A percentile compares a stretch with the other conserved stretches of the same genome.
phyloP scores from a whole-genome alignment of 1,140 invertebrate genomes.

The Achroia grisella region DNA sequence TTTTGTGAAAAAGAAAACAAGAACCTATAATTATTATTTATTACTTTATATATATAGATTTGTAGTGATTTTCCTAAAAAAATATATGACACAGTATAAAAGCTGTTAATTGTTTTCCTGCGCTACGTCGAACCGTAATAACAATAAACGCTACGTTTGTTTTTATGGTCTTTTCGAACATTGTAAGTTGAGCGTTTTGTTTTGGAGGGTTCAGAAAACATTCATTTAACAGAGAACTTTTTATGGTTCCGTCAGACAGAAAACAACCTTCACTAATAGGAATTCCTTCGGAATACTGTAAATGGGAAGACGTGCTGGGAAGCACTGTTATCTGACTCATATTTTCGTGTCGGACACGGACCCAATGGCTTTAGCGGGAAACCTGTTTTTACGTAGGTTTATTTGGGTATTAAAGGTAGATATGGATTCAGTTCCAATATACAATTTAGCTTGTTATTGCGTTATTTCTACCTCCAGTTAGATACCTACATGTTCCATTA shows the following conservation, averaged over 20 bases:
- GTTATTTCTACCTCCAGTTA: not conserved
- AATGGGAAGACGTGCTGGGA: constrained; percentile 62
- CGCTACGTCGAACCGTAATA: constrained; percentile 22
- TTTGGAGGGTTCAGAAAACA: constrained; percentile 46
- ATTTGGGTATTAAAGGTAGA: constrained; percentile 8
- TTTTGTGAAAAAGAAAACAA: too few relatives aligned
- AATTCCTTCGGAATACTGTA: constrained; percentile 66
- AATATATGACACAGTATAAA: constrained; percentile 15
- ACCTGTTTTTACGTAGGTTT: constrained; percentile 46
- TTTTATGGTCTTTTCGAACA: constrained; percentile 45
- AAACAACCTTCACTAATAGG: constrained; percentile 62
- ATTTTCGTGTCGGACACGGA: constrained; percentile 49
- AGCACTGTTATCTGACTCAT: constrained; percentile 39
- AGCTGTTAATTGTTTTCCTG: constrained; percentile 22
- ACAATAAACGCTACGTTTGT: constrained; percentile 34
- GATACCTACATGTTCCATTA: too few relatives aligned
- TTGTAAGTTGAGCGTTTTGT: constrained; percentile 52
- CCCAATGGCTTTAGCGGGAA: constrained; percentile 49
- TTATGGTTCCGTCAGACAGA: constrained; percentile 56
- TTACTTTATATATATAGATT: too few relatives aligned
- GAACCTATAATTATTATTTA: too few relatives aligned
- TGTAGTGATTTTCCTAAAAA: not conserved
- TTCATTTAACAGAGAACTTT: constrained; percentile 63
- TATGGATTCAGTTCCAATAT: constrained; percentile 5
- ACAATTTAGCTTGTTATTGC: constrained; percentile 5